Percentiles rank a stretch among this genome's conserved stretches.
Evolutionary conservation across 92 coral and sea anemone species (phyloP).

Genomic region (Anthopleura xanthogrammica): DNA sequence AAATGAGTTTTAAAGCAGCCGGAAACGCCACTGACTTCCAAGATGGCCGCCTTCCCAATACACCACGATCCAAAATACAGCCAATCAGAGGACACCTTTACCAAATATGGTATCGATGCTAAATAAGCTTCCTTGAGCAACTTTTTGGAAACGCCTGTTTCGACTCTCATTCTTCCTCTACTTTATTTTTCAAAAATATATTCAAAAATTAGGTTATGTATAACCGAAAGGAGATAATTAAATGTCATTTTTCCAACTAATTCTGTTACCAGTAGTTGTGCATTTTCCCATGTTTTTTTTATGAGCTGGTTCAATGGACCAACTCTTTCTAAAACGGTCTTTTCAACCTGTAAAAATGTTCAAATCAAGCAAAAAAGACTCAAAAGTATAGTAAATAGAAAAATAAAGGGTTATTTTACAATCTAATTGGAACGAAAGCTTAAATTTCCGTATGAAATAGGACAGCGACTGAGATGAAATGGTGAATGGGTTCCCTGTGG

Average conservation of each 20-base stretch:
- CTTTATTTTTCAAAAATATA: neutral
- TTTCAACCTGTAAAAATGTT: no score
- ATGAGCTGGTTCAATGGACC: no score
- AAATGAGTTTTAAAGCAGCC: constrained; percentile 61
- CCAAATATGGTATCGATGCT: constrained; percentile 69
- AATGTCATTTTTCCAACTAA: no score
- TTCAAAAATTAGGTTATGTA: neutral
- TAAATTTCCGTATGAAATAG: neutral
- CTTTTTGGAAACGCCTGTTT: constrained; percentile 22
- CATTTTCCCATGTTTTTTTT: no score
- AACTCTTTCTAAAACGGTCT: no score
- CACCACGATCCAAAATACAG: constrained; percentile 39
- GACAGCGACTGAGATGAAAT: neutral
- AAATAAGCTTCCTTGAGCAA: neutral
- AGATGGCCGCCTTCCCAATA: constrained; percentile 94
- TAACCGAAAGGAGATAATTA: no score
- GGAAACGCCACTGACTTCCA: constrained; percentile 82
- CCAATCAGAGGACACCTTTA: constrained; percentile 64
- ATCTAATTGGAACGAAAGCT: no score
- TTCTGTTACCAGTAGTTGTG: no score
- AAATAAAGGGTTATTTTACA: neutral
- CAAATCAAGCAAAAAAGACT: neutral
- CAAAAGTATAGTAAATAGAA: neutral
- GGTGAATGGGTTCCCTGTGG: constrained; percentile 17
- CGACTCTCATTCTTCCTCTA: neutral